Evolutionary conservation across 1,140 invertebrate species (phyloP).

Genomic region (Augochlora pura): DNA sequence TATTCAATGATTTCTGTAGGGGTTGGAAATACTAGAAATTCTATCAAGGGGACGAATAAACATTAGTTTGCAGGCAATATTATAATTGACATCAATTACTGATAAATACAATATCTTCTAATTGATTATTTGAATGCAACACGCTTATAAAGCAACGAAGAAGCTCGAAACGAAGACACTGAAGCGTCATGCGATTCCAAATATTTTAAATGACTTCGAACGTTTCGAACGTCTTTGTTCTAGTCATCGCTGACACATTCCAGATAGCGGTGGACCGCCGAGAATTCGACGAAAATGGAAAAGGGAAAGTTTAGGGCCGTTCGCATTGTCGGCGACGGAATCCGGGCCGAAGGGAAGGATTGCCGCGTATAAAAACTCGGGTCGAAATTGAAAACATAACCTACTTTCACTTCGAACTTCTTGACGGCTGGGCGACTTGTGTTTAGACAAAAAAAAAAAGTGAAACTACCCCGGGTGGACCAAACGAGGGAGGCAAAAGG

Average conservation of each 20-base stretch:
- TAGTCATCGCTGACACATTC: background rate
- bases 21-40: no score
- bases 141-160: no score
- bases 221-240: background rate
- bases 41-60: no score
- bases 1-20: no score
- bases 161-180: no score
- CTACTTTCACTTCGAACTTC: slow-evolving; percentile 64
- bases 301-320: background rate
- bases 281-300: slow-evolving; percentile 3
- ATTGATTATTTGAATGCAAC: no score
- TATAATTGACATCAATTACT: no score
- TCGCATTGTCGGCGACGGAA: background rate
- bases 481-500: slow-evolving; percentile 41
- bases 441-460: slow-evolving; percentile 45
- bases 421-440: background rate
- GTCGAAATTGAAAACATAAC: slow-evolving; percentile 59
- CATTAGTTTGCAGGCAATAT: no score
- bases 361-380: slow-evolving; percentile 38
- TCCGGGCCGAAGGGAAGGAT: background rate
- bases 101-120: no score
- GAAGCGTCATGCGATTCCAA: no score
- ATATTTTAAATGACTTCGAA: no score
- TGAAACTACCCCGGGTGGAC: slow-evolving; percentile 30
- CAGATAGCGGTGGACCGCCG: background rate